Base-by-base conservation (phyloP, 30 jellyfish, hydroid and myxozoan species). In the Nemopilema nomurai region DNA sequence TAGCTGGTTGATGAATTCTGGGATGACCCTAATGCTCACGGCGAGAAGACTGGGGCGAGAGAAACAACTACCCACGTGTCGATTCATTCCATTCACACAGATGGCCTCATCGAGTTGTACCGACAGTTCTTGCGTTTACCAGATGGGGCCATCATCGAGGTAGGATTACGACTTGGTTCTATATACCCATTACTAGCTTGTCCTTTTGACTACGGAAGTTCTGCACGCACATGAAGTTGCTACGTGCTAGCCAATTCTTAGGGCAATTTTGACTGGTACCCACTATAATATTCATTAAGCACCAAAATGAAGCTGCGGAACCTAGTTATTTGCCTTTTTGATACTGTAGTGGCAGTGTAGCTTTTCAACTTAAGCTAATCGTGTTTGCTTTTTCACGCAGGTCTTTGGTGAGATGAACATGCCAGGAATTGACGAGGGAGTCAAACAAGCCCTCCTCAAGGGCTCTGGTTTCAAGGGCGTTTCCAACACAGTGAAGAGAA, bases 121-220 rank as follows among this genome's bases (percentile, higher is more conserved):
- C 67, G 98, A 29, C 98, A 93, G 32, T 93, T 93, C 76, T 74
- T 93, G 27, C 74, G 93, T 20, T 85, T 89, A 7, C 97, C 97
- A 21, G 94, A 93, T 74, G 98, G 98, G 9, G 97, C 98, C 4
- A 67, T 93, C 8, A 87, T 89, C 30, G 98, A 93, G 98, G 98
- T 93, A 82, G 16, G 52, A 17, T 31, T 21, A 6, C 30, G 32
- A 17, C 8, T 21, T 41, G 13, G 57, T 13, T 41, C 9, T n/a
- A n/a, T n/a, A n/a, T n/a, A n/a, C n/a, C n/a, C n/a, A n/a, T n/a
- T n/a, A n/a, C n/a, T n/a, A n/a, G n/a, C n/a, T n/a, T n/a, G n/a
- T n/a, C n/a, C n/a, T n/a, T n/a, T n/a, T n/a, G n/a, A n/a, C n/a
- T n/a, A n/a, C n/a, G n/a, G n/a, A n/a, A n/a, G n/a, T n/a, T n/a